Evolutionary conservation across 2,888 invertebrate genomes (phyloP), one percentile per base, ranked within the genome.

Genomic region (Idaea biselata): DNA sequence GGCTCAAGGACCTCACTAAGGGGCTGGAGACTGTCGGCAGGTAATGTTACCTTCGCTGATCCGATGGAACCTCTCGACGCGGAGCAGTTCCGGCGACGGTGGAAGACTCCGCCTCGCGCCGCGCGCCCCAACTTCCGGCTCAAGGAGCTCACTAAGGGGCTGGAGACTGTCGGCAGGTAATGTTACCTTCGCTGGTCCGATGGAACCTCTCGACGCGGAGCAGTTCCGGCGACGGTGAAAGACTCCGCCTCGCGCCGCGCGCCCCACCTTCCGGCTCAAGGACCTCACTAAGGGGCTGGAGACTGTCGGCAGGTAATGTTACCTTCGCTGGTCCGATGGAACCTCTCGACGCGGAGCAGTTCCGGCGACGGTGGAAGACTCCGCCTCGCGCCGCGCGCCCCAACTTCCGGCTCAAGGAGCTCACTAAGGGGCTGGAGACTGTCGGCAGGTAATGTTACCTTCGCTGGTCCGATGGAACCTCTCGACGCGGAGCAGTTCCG

Each of bases 231-330:
- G n/a, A n/a, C n/a, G n/a, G n/a, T n/a, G n/a, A n/a, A 97, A 96
- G 89, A 97, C 96, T 0, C 97, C 97, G 7, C 96, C 97, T 0
- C 73, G 71, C 33, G 69, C 70, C 5, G 73, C 77, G 1, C 69
- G 64, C 0, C 64, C 66, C 0, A 64, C 79, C 14, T 93, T 94
- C 70, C 84, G 95, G 57, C 89, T 97, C 14, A 92, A 94, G 60
- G 98, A 98, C 81, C 94, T 95, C 33, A 95, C 96, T 64, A 98
- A 98, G 81, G 98, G 98, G 0, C 90, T 98, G n/a, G 98, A 99
- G 86, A 88, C 95, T 73, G 94, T 97, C 56, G 98, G 97, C 68
- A 94, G 96, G 91, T 95, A 2, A 62, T 61, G 73, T 6, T 65
- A 32, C 55, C 14, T 14, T 53, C 7, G 57, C 14, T 18, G 18